These are phyloP conservation scores for Synergus gifuensis DNA, from an alignment of 2,888 invertebrate species.

Conservation along the genomic window DNA sequence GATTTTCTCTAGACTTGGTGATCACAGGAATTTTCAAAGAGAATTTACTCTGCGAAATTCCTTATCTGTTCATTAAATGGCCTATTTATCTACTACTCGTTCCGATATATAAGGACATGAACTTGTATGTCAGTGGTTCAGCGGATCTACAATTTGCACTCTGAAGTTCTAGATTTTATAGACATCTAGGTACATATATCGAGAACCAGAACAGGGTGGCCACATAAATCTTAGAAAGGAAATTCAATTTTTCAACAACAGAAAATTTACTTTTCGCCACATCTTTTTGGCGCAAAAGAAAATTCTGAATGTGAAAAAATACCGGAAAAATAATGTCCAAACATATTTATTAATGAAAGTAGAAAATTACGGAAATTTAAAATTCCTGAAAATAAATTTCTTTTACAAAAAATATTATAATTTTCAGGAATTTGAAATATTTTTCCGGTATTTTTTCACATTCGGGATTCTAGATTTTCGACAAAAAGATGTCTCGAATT, in stretches of 20 bases:
- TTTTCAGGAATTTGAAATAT: too few species aligned
- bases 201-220: not conserved
- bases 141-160: slow-evolving; percentile 21
- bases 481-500: too few species aligned
- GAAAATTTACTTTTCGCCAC: not conserved
- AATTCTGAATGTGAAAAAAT: not conserved
- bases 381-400: too few species aligned
- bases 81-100: slow-evolving; percentile 28
- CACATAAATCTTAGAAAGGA: not conserved
- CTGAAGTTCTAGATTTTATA: not conserved
- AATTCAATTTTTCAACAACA: not conserved
- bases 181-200: not conserved
- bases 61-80: slow-evolving; percentile 36
- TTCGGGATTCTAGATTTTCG: too few species aligned
- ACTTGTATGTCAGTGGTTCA: slow-evolving; percentile 39
- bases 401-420: too few species aligned
- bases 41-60: slow-evolving; percentile 23
- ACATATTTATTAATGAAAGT: too few species aligned
- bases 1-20: slow-evolving; percentile 25
- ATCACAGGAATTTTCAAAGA: slow-evolving; percentile 21
- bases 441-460: too few species aligned
- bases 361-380: too few species aligned
- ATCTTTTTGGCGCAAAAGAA: not conserved
- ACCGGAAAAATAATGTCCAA: too few species aligned
- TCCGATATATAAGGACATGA: slow-evolving; percentile 33